Base-by-base conservation (phyloP, 2,888 invertebrate genomes). In the Metellina segmentata region DNA sequence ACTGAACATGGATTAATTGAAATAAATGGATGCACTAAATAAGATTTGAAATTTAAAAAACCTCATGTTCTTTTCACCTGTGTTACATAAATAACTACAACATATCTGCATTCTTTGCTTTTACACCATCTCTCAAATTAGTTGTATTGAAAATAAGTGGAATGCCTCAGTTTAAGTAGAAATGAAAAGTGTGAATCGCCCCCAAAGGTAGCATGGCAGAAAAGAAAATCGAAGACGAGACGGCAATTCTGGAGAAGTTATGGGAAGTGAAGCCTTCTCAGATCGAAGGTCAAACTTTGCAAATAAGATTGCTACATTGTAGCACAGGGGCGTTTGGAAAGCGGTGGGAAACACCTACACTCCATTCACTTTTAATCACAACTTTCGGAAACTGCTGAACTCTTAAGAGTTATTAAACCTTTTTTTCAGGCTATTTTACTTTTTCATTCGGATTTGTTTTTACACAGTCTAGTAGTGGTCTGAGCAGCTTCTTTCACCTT, bases 331-430 rank as follows among this genome's bases (percentile, higher is more conserved):
- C 78, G 89, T 85, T 79, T 75, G 75, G 53, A 61, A 82, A 82
- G n/a, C 9, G 82, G 69, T 85, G 69, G 85, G 61, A 61, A 78
- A 85, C 90, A 90, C 90, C 85, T 79, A 90, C 85, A 85, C 85
- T 85, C 52, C 7, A 49, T 71, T 83, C 53, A 52, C 48, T 61
- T 85, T 90, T 78, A 89, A 83, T 89, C 74, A 89, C 82, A 53
- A 48, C 85, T 85, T 48, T 83, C 61, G 77, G n/a, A 70, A 61
- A 9, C 61, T 61, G 61, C 16, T 61, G 8, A 61, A 61, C 9
- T 16, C 13, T n/a, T 9, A 61, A 61, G 61, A 61, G 61, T 61
- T 61, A 61, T 61, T 61, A 61, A 16, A 61, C 13, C 61, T 8
- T 16, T 6, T 61, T 61, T 11, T 61, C 13, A 13, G 16, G 11